phyloP scores from a whole-genome alignment of 2,888 invertebrate species.

The Syrphus vitripennis region DNA sequence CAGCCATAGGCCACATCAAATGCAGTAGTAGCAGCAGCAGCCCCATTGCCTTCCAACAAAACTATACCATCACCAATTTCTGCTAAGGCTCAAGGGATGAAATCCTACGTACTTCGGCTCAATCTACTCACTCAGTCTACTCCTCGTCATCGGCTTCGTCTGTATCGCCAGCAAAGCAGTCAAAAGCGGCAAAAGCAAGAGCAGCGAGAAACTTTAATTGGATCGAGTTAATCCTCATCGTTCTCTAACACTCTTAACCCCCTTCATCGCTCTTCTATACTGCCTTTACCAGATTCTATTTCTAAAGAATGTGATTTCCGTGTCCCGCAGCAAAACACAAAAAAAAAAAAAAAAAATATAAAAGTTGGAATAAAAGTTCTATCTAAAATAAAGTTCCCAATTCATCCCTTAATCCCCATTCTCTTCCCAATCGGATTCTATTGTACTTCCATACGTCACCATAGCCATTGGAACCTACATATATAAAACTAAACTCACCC shows the following conservation, averaged over 20 bases:
- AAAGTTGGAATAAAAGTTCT: conserved; percentile 41
- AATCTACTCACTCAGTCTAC: conserved; percentile 52
- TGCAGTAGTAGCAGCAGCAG: neutral
- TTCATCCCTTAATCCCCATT: conserved; percentile 25
- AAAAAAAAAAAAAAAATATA: neutral
- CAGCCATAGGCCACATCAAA: neutral
- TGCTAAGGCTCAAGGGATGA: conserved; percentile 60
- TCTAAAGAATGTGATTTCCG: conserved; percentile 58
- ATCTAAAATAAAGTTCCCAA: conserved; percentile 49
- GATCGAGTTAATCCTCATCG: conserved; percentile 60
- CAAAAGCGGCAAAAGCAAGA: conserved; percentile 46
- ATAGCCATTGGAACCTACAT: neutral
- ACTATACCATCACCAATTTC: conserved; percentile 53
- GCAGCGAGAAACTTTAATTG: conserved; percentile 65
- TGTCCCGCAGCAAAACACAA: conserved; percentile 11
- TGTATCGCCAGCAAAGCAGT: conserved; percentile 11
- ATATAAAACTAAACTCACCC: neutral
- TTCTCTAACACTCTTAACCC: neutral
- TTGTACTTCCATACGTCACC: neutral
- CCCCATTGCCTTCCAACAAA: conserved; percentile 10
- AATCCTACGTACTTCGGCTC: conserved; percentile 43
- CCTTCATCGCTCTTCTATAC: neutral
- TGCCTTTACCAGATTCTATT: neutral
- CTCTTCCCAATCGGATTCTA: neutral
- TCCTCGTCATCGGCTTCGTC: conserved; percentile 7